Conservation (phyloP, 2,797 vertebrate species). For the Tarsius wallacei region DNA sequence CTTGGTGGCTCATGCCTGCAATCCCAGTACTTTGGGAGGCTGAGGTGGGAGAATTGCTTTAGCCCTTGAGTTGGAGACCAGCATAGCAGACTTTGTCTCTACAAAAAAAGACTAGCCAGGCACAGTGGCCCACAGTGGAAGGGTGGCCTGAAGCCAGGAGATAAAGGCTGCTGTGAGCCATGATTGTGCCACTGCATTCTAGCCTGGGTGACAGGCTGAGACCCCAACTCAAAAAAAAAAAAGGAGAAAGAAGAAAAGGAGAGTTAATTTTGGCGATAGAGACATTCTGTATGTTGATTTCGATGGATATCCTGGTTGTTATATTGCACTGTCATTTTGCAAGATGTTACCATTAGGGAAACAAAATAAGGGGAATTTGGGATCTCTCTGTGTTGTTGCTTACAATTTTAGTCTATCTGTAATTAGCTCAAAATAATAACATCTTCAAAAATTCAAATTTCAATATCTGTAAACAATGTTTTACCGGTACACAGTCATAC, state of each 20-base stretch:
- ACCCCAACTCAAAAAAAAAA: background rate
- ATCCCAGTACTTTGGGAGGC: too few species aligned
- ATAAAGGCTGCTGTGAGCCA: too few species aligned
- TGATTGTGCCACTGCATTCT: too few species aligned
- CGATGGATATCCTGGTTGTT: background rate
- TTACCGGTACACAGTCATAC: background rate
- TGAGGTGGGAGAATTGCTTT: too few species aligned
- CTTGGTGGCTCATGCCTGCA: too few species aligned
- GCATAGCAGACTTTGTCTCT: too few species aligned
- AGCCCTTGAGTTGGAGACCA: too few species aligned
- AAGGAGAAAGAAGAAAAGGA: background rate
- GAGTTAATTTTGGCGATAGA: background rate
- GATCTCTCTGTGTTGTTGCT: background rate
- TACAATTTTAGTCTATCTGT: background rate
- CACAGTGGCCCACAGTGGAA: too few species aligned
- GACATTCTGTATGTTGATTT: background rate
- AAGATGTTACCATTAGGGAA: background rate
- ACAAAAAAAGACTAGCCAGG: too few species aligned
- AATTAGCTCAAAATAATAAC: slow-evolving; percentile 6
- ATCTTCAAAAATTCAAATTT: background rate
- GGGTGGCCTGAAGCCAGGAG: too few species aligned
- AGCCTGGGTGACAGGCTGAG: too few species aligned
- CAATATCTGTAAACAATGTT: background rate
- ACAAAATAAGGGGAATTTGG: background rate
- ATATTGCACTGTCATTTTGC: background rate